Conservation (phyloP, 2,888 invertebrate genomes). For the Rhabditoides inermis region DNA sequence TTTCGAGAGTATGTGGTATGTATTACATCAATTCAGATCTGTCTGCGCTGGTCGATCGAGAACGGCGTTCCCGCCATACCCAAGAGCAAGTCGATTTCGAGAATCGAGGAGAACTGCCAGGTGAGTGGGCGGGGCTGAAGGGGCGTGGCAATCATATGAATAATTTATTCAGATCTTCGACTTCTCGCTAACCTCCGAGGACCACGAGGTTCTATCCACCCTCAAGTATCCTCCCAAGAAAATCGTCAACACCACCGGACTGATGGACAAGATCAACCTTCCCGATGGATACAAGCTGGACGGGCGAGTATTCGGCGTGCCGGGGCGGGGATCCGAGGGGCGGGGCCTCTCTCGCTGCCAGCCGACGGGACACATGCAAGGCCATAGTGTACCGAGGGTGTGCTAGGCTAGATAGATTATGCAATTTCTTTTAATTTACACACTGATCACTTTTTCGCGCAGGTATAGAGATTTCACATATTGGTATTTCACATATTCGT, state of each 20-base stretch:
- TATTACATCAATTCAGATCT: constrained; percentile 19
- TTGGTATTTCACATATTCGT: too few relatives aligned
- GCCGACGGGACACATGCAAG: too few relatives aligned
- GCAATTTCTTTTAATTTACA: too few relatives aligned
- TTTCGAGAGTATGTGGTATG: too few relatives aligned
- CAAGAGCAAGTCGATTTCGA: constrained; percentile 50
- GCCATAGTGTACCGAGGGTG: too few relatives aligned
- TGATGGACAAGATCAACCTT: constrained; percentile 49
- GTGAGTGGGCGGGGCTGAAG: too few relatives aligned
- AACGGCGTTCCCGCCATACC: constrained; percentile 54
- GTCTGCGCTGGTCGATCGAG: constrained; percentile 54
- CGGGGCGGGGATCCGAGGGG: too few relatives aligned
- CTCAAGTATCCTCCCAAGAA: constrained; percentile 38
- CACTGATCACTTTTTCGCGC: too few relatives aligned
- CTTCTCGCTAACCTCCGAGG: constrained; percentile 31
- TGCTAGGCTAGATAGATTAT: too few relatives aligned
- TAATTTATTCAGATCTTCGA: constrained; percentile 47
- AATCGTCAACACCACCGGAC: constrained; percentile 42
- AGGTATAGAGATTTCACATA: too few relatives aligned
- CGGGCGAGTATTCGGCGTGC: constrained; percentile 26
- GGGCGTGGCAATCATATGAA: constrained; percentile 5
- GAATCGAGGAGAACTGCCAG: constrained; percentile 52
- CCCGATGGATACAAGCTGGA: constrained; percentile 49
- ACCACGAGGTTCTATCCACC: constrained; percentile 29
- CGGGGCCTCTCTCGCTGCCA: too few relatives aligned